A percentile compares a stretch with the other conserved stretches of the same genome.
Evolutionary conservation across 2,113 vertebrate species (phyloP).

Genomic region (Pionites leucogaster): DNA sequence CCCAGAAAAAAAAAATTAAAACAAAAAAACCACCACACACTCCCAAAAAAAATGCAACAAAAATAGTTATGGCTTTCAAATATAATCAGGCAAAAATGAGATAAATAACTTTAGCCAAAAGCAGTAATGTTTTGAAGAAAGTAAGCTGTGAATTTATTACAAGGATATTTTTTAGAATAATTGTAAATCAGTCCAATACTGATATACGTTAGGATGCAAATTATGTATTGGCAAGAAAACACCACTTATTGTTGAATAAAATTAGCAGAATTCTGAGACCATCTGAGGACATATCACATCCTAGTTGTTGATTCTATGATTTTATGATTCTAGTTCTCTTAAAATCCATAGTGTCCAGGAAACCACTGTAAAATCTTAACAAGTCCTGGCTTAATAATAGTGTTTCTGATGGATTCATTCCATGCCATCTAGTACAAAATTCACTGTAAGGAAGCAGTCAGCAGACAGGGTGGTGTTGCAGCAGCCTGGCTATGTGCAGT

Average conservation of each 20-base stretch:
- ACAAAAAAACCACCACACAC: too few relatives aligned
- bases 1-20: background rate
- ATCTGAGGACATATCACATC: background rate
- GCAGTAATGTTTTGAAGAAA: background rate
- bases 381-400: background rate
- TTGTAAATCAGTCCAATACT: background rate
- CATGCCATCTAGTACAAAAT: background rate
- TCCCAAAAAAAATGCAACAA: too few relatives aligned
- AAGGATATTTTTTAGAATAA: background rate
- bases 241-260: background rate
- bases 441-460: background rate
- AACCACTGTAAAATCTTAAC: background rate
- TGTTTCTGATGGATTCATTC: background rate
- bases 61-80: background rate
- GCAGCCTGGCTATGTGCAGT: background rate
- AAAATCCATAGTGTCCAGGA: background rate
- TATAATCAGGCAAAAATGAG: background rate
- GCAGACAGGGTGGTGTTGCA: background rate
- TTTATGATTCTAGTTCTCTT: background rate
- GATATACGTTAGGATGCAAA: accelerated
- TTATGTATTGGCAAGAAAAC: background rate
- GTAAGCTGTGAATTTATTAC: background rate
- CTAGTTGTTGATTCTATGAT: background rate
- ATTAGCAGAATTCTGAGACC: background rate
- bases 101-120: background rate